Conservation (phyloP, 2,797 vertebrate species). For the Gobio occitaniae region DNA sequence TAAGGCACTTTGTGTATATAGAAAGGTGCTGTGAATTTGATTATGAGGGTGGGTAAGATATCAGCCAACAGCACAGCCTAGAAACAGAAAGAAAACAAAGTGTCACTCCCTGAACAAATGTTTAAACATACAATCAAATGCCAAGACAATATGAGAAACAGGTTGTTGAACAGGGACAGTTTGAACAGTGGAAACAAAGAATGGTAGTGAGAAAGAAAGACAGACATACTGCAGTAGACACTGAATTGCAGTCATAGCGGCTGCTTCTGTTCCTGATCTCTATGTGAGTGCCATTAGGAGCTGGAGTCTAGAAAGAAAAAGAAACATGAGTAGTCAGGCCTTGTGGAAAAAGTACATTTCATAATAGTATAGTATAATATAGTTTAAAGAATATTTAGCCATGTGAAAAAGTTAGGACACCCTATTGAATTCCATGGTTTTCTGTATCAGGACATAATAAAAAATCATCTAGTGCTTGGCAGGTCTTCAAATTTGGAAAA, state of each 20-base stretch:
- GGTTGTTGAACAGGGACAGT: no score
- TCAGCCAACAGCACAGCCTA: slow-evolving; percentile 90
- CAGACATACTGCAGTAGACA: slow-evolving; percentile 85
- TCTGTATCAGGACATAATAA: no score
- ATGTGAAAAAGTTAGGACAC: no score
- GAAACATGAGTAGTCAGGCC: neutral
- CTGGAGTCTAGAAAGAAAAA: slow-evolving; percentile 30
- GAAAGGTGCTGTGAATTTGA: slow-evolving; percentile 86
- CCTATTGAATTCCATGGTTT: no score
- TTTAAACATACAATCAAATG: neutral
- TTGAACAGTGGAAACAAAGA: no score
- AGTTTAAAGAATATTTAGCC: neutral
- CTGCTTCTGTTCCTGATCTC: slow-evolving; percentile 70
- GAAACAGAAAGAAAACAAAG: slow-evolving; percentile 30
- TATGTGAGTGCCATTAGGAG: neutral
- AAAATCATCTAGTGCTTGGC: no score
- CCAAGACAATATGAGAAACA: neutral
- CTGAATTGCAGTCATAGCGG: slow-evolving; percentile 86
- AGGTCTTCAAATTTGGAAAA: no score
- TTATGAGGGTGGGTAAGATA: slow-evolving; percentile 86
- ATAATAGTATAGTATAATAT: neutral
- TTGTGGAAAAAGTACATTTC: neutral
- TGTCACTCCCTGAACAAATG: neutral
- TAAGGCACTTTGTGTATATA: slow-evolving; percentile 86
- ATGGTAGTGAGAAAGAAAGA: neutral